Evolutionary conservation across 2,113 vertebrate genomes (phyloP).

Genomic region (Cryptomyrus ogoouensis): DNA sequence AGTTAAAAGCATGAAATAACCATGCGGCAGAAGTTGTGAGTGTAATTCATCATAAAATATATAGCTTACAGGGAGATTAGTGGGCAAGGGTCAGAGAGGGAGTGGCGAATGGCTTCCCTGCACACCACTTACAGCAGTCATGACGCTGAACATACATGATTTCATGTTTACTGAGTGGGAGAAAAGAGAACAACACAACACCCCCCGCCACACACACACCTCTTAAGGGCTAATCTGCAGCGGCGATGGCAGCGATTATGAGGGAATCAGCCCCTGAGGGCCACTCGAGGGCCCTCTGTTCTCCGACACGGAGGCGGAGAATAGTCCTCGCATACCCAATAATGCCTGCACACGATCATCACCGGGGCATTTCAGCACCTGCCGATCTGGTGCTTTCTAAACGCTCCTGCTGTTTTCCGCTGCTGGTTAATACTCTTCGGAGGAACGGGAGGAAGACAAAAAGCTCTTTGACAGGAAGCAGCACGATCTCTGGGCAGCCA

Average conservation of each 20-base stretch:
- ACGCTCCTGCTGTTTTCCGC: background rate
- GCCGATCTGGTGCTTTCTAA: background rate
- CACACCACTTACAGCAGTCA: background rate
- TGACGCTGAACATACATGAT: background rate
- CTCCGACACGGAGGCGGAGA: background rate
- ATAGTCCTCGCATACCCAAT: background rate
- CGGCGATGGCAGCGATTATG: constrained; percentile 36
- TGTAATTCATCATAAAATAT: background rate
- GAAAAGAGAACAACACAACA: background rate
- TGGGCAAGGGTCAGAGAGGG: background rate
- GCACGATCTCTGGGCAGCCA: background rate
- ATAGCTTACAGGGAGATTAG: background rate
- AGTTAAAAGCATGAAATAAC: background rate
- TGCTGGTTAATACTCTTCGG: background rate
- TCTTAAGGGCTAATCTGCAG: constrained; percentile 34
- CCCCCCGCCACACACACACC: background rate
- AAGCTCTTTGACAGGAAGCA: background rate
- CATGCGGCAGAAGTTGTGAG: background rate
- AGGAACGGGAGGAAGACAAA: background rate
- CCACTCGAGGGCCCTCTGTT: background rate
- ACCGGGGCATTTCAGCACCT: background rate
- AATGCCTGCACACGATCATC: background rate
- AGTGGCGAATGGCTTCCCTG: background rate
- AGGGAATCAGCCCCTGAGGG: too few species aligned
- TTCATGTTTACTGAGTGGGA: background rate